Evolutionary conservation across 1,140 invertebrate species (phyloP), one percentile per base, ranked within the genome.

Genomic region (Idris sp.): DNA sequence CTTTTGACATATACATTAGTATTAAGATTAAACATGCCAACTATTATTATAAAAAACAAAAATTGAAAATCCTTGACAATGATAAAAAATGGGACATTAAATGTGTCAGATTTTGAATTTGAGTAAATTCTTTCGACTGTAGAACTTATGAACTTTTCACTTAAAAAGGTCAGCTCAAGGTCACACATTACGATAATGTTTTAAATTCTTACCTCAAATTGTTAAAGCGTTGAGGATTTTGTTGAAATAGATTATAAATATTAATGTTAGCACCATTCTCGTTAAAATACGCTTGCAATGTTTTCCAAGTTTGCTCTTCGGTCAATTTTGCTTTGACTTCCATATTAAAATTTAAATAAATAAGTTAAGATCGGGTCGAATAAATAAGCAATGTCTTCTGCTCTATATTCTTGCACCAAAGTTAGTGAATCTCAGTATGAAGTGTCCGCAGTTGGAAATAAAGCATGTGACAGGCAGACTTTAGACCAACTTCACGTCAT

Each of bases 161-260:
- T 68, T 72, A 44, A 25, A 49, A 77, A 82, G 82, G 81, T 84
- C 83, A 78, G 5, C 2, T 62, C 61, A 84, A 84, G 83, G 83
- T n/a, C n/a, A 85, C 78, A 79, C 9, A 48, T 35, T 11, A 48
- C 40, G 69, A 79, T 33, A 13, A 71, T 18, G 6, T 36, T 11
- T 18, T 26, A 58, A 69, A 76, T 43, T 74, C 76, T 77, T 88
- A 96, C 95, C 93, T 96, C 85, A 91, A 94, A 83, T 95, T 95
- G 16, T 92, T 86, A 81, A 96, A 97, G 19, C 96, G 89, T 25
- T 92, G 86, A 0, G 91, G 82, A 88, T 97, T 93, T 74, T 92
- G 84, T 65, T 91, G 87, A 76, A 97, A 96, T 40, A 97, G 82
- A 71, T 94, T 88, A 59, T 89, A 89, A 76, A 97, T 94, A 73